A percentile compares a stretch with the other conserved stretches of the same genome.
Evolutionary conservation across 2,113 vertebrate species (phyloP).

Genomic region (Hippocampus barbouri): DNA sequence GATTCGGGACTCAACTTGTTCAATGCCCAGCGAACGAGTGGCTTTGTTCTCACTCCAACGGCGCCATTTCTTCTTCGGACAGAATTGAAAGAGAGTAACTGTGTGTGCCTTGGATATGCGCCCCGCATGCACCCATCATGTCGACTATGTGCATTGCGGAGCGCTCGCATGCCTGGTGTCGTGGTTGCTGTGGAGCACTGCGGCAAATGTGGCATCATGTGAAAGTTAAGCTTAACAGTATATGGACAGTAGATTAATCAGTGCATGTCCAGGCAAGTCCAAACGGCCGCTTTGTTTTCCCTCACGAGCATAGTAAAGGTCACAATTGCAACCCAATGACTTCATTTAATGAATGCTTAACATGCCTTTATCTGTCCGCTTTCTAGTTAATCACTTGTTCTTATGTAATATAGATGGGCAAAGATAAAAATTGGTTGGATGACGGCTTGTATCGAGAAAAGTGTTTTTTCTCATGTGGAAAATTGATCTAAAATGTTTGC

Average conservation of each 20-base stretch:
- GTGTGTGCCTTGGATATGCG: conserved; percentile 40
- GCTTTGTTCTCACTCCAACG: conserved; percentile 7
- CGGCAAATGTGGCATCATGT: conserved; percentile 25
- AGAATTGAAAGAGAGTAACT: conserved; percentile 33
- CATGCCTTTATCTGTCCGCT: not conserved
- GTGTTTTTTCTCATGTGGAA: not conserved
- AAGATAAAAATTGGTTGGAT: not conserved
- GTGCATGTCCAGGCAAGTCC: conserved; percentile 48
- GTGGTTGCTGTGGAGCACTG: conserved; percentile 62
- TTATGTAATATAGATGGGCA: not conserved
- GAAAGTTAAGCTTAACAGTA: conserved; percentile 11
- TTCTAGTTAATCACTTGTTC: not conserved
- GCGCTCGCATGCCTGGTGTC: conserved; percentile 40
- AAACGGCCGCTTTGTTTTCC: conserved; percentile 4
- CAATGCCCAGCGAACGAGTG: not conserved
- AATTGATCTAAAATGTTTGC: not conserved
- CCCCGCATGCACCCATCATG: conserved; percentile 7
- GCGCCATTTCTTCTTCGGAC: conserved; percentile 24
- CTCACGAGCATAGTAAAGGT: conserved; percentile 17
- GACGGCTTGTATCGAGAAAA: too few relatives aligned
- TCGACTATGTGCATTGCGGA: conserved; percentile 9
- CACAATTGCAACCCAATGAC: not conserved
- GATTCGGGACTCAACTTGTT: too few relatives aligned
- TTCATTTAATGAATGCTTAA: not conserved
- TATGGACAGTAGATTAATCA: conserved; percentile 14